Base-by-base conservation (phyloP, 2,113 vertebrate species). In the Amazona vittata region DNA sequence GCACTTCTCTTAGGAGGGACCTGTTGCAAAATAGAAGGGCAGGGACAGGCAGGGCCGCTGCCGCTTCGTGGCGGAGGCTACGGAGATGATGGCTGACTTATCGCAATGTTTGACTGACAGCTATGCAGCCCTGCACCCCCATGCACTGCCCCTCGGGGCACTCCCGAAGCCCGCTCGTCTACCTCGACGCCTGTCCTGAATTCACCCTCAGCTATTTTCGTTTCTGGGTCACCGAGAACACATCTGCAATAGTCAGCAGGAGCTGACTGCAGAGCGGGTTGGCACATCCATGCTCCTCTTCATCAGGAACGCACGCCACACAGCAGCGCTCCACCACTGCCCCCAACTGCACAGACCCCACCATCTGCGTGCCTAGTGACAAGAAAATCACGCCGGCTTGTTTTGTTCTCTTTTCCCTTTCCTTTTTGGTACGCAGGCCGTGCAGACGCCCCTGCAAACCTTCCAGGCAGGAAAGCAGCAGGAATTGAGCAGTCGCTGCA, bases 201-300 rank as follows among this genome's bases (percentile, higher is more conserved):
- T 19, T 74, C 74, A 87, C 85, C 57, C 53, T 41, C 25, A n/a
- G 90, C 79, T 94, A 67, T 86, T 92, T 90, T 37, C 37, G 67
- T 70, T 90, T 90, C 89, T 96, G 76, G 68, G 88, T 92, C 89
- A 90, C 75, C 10, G 24, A 53, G 75, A n/a, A n/a, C 68, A 80
- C 71, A 77, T 90, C 75, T 65, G 88, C 86, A 22, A 19, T 2
- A 25, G 49, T 53, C 85, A 43, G 78, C 78, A 35, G 92, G 17
- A 39, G 74, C 12, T 67, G 77, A 10, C 0, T 5, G 78, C 81
- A 21, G 25, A 1, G 57, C 5, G 35, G 65, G 53, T 57, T 64
- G 77, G 43, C 60, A 39, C 63, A 67, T 25, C 60, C 77, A 39
- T 7, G 2, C 50, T 52, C 10, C 44, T 26, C 33, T 43, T 4